Percentiles rank a stretch among this genome's conserved stretches.
Evolutionary conservation across 2,113 vertebrate genomes (phyloP).

Genomic region (Esox niger): DNA sequence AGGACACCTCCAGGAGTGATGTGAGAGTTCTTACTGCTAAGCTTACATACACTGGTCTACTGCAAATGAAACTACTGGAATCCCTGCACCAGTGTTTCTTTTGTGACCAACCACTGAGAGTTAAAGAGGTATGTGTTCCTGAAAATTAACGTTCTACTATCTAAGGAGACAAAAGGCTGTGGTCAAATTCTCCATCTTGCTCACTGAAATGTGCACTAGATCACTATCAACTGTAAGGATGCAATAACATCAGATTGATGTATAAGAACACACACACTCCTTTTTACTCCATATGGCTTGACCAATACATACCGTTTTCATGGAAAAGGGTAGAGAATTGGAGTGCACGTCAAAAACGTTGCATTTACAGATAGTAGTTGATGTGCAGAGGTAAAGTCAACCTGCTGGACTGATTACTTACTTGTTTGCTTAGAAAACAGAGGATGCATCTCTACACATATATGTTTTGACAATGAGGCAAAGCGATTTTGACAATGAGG

Average conservation of each 20-base stretch:
- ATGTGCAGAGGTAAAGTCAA: background rate
- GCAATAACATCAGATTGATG: background rate
- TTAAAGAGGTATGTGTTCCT: too few relatives aligned
- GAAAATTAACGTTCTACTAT: too few relatives aligned
- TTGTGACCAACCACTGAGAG: too few relatives aligned
- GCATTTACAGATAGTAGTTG: background rate
- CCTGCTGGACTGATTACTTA: background rate
- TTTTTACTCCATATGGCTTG: background rate
- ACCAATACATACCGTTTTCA: background rate
- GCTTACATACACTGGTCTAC: too few relatives aligned
- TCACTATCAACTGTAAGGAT: too few relatives aligned
- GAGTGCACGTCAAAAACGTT: background rate
- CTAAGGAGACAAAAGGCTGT: too few relatives aligned
- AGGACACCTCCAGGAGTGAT: too few relatives aligned
- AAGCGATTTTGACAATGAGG: too few relatives aligned
- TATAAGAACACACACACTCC: background rate
- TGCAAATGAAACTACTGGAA: too few relatives aligned
- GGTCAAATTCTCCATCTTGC: background rate
- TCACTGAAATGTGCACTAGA: background rate
- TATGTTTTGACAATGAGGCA: background rate
- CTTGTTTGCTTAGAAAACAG: background rate
- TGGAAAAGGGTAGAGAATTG: background rate
- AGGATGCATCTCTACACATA: background rate
- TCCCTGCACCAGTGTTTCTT: too few relatives aligned
- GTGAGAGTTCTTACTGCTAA: too few relatives aligned